Base-by-base conservation (phyloP, 2,113 vertebrate genomes). In the Synchiropus splendidus region DNA sequence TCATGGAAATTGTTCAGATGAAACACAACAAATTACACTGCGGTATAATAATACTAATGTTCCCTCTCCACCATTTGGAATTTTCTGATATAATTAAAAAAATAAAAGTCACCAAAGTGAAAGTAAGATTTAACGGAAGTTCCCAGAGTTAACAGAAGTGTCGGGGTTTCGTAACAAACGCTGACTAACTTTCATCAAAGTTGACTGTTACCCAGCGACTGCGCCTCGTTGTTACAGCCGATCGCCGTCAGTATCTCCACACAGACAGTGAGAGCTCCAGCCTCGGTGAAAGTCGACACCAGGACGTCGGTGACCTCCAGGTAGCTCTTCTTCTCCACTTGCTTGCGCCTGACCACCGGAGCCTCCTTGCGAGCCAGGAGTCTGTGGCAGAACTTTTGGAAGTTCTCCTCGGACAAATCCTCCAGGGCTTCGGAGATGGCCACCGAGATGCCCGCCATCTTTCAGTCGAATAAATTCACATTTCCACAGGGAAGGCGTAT, bases 221-320 rank as follows among this genome's bases (percentile, higher is more conserved):
- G 1, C 3, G 36, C 36, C 10, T 14, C 36, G 21, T 27, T 27
- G 15, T 38, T 15, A 21, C 36, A 39, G 1, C 8, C 9, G 10
- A 48, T 48, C 11, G 8, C 11, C 14, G 1, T 39, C 21, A 70
- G 14, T 1, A 54, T 14, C 1, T 64, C 47, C 4, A 58, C 1
- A 0, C 53, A 16, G 1, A 71, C 37, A 3, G 14, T 2, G 8
- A 27, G 16, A 2, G 67, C 64, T 2, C 3, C 6, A 2, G 5
- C 9, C 5, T 42, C 33, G 1, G 67, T 71, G 42, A 50, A 62
- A 2, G 33, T 30, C 9, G 14, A 40, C 1, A 64, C 31, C 16
- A 74, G n/a, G 2, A 52, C 21, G 8, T 64, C 39, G 1, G 41
- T 37, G 3, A 71, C 36, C 1, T 58, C 53, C 4, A 61, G 0